These are phyloP conservation scores for Neodiprion virginianus DNA, from an alignment of 1,140 invertebrate species.

Conservation along the genomic window DNA sequence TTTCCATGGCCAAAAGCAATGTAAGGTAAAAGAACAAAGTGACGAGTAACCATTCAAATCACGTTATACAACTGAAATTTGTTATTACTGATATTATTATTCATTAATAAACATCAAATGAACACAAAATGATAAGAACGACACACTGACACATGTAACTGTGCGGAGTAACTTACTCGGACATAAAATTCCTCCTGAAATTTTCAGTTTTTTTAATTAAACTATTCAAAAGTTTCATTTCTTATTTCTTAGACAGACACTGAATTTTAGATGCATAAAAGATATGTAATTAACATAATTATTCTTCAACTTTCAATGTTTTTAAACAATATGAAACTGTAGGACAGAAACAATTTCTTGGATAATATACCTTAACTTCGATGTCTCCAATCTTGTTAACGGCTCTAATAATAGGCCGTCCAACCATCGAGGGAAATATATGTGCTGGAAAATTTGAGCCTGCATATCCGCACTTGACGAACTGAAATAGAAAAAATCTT, in stretches of 20 bases:
- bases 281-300: not conserved
- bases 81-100: too few species aligned
- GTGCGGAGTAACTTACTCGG: constrained; percentile 54
- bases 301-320: not conserved
- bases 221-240: constrained; percentile 32
- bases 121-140: not conserved
- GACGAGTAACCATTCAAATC: too few species aligned
- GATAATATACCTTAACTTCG: constrained; percentile 89
- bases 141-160: constrained; percentile 19
- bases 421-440: constrained; percentile 99
- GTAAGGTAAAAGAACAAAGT: too few species aligned
- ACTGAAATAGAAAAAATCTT: constrained; percentile 71
- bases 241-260: too few species aligned
- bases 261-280: not conserved
- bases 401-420: constrained; percentile 96
- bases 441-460: constrained; percentile 98
- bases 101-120: too few species aligned
- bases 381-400: constrained; percentile 98
- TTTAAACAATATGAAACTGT: not conserved
- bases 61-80: too few species aligned
- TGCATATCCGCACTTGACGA: constrained; percentile 99
- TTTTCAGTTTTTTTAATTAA: constrained; percentile 28
- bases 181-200: constrained; percentile 62
- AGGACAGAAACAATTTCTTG: not conserved
- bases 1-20: too few species aligned